Evolutionary conservation across 2,888 invertebrate species (phyloP).

Genomic region (Acronicta aceris): DNA sequence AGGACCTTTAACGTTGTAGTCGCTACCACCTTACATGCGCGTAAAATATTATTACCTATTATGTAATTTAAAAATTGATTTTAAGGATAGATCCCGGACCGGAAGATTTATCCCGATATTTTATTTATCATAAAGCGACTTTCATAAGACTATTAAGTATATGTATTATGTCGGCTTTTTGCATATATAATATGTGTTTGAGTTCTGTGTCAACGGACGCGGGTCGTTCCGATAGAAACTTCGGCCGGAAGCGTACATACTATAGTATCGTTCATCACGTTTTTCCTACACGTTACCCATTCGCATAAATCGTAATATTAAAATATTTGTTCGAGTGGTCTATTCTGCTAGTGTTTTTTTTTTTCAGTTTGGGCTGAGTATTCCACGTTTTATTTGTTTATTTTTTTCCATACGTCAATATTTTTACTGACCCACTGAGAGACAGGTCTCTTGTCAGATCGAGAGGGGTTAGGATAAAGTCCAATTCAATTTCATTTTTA

Average conservation of each 20-base stretch:
- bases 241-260: slow-evolving; percentile 10
- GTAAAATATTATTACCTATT: too few species aligned
- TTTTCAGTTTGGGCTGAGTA: background rate
- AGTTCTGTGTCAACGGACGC: slow-evolving; percentile 6
- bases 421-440: too few species aligned
- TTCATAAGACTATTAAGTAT: slow-evolving; percentile 11
- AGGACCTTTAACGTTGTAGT: too few species aligned
- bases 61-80: background rate
- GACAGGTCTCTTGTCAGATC: too few species aligned
- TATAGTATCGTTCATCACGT: slow-evolving; percentile 15
- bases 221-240: background rate
- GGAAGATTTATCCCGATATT: background rate
- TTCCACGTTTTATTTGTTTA: too few species aligned
- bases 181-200: slow-evolving; percentile 10
- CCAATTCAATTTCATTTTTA: too few species aligned
- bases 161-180: slow-evolving; percentile 4
- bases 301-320: slow-evolving; percentile 6
- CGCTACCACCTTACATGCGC: too few species aligned
- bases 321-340: slow-evolving; percentile 13
- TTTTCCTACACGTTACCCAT: slow-evolving; percentile 19
- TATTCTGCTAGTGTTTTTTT: slow-evolving; percentile 27
- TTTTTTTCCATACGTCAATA: background rate
- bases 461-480: too few species aligned
- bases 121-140: slow-evolving; percentile 13
- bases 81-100: background rate